These are phyloP conservation scores for Cheilosia variabilis DNA, from an alignment of 2,888 invertebrate genomes.

Conservation along the genomic window DNA sequence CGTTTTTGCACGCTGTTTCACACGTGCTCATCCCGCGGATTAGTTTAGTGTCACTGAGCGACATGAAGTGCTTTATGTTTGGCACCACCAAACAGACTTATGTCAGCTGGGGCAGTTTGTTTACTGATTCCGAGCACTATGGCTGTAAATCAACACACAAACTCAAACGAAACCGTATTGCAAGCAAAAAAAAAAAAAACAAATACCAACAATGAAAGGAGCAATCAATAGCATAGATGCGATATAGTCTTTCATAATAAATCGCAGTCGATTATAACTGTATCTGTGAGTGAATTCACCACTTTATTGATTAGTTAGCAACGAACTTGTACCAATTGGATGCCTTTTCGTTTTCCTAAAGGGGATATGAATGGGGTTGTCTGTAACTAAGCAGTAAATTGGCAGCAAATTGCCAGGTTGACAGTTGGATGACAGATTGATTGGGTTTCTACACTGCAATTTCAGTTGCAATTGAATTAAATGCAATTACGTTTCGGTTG, in stretches of 20 bases:
- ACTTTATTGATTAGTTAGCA: conserved; percentile 26
- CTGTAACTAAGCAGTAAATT: conserved; percentile 32
- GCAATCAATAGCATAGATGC: conserved; percentile 42
- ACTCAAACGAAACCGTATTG: conserved; percentile 36
- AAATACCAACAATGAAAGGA: conserved; percentile 14
- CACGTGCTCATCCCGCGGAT: neutral
- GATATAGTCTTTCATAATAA: conserved; percentile 28
- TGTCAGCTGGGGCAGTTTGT: conserved; percentile 63
- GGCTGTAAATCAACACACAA: conserved; percentile 45
- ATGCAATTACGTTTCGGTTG: conserved; percentile 5
- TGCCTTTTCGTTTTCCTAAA: conserved; percentile 8
- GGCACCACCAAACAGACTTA: conserved; percentile 33
- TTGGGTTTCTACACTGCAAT: conserved; percentile 11
- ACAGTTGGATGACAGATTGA: conserved; percentile 35
- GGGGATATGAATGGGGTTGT: conserved; percentile 11
- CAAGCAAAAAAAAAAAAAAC: neutral
- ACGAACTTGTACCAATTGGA: conserved; percentile 1
- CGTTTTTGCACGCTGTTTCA: neutral
- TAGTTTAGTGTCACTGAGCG: conserved; percentile 42
- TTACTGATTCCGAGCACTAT: conserved; percentile 71
- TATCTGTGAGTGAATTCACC: conserved; percentile 5
- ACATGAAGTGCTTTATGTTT: neutral
- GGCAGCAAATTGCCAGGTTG: conserved; percentile 12
- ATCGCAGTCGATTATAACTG: conserved; percentile 28
- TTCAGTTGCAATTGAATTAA: conserved; percentile 4